These are phyloP conservation scores for Leucoma salicis DNA, from an alignment of 2,888 invertebrate genomes.

Conservation along the genomic window DNA sequence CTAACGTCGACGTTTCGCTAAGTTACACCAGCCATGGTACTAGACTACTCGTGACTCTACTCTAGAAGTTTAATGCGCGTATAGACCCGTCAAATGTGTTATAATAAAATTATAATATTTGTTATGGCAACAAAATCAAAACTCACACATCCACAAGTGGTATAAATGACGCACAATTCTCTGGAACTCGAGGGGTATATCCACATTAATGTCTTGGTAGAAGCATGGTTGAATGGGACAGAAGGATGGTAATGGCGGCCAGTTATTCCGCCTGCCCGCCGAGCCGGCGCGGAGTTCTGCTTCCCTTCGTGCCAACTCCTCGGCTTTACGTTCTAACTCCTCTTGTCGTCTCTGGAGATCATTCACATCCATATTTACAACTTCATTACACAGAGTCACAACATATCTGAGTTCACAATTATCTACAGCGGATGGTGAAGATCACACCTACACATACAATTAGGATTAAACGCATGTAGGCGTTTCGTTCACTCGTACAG, in stretches of 20 bases:
- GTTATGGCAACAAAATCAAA: too few relatives aligned
- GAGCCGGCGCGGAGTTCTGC: slow-evolving; percentile 88
- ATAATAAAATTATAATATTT: too few relatives aligned
- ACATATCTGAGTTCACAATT: slow-evolving; percentile 18
- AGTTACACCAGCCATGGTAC: too few relatives aligned
- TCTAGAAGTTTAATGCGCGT: too few relatives aligned
- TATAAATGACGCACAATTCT: slow-evolving; percentile 96
- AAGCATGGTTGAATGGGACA: slow-evolving; percentile 98
- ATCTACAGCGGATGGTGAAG: slow-evolving; percentile 19
- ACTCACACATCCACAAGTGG: slow-evolving; percentile 98
- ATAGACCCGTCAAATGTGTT: too few relatives aligned
- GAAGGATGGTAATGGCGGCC: slow-evolving; percentile 97
- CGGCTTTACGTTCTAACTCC: slow-evolving; percentile 95
- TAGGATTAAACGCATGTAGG: slow-evolving; percentile 24
- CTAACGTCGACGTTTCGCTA: too few relatives aligned
- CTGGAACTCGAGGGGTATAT: slow-evolving; percentile 99
- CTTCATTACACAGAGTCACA: not conserved
- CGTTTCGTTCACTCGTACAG: slow-evolving; percentile 10
- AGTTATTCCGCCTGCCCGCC: slow-evolving; percentile 93
- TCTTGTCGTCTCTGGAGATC: slow-evolving; percentile 89
- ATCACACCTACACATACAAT: slow-evolving; percentile 27
- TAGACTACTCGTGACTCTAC: too few relatives aligned
- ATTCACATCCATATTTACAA: slow-evolving; percentile 22
- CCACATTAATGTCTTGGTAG: slow-evolving; percentile 99
- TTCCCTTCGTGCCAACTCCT: slow-evolving; percentile 93